Percentiles rank a stretch among this genome's conserved stretches.
These are phyloP conservation scores for Athrips mouffetella DNA, from an alignment of 2,888 invertebrate genomes.

Conservation along the genomic window DNA sequence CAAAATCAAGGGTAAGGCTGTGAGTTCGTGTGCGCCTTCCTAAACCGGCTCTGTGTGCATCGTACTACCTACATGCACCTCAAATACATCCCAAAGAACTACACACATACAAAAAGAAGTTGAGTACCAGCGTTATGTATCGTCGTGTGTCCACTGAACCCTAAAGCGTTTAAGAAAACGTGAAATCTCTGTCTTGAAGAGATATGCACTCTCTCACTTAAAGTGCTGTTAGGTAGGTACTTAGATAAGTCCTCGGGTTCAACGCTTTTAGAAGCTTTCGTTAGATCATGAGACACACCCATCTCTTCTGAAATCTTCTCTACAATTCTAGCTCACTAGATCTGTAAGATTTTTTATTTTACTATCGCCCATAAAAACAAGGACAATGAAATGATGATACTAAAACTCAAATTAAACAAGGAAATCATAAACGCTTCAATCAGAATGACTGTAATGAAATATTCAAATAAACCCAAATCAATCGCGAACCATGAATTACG, in stretches of 20 bases:
- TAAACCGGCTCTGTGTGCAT: conserved; percentile 46
- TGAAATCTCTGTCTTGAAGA: conserved; percentile 7
- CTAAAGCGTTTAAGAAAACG: conserved; percentile 12
- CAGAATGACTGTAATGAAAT: background rate
- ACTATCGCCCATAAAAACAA: too few species aligned
- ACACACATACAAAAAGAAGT: conserved; percentile 36
- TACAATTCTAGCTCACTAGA: background rate
- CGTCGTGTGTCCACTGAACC: conserved; percentile 41
- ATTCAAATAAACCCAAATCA: conserved; percentile 19
- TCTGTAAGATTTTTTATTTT: too few species aligned
- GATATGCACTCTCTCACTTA: background rate
- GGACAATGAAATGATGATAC: too few species aligned
- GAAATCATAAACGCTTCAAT: background rate
- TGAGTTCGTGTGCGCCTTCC: conserved; percentile 55
- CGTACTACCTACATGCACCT: conserved; percentile 24
- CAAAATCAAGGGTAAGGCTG: conserved; percentile 76
- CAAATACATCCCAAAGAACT: conserved; percentile 14
- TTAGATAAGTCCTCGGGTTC: conserved; percentile 1
- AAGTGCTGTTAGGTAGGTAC: background rate
- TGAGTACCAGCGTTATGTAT: conserved; percentile 24
- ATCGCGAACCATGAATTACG: conserved; percentile 36
- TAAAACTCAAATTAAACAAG: too few species aligned
- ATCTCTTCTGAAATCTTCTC: background rate
- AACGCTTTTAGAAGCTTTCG: background rate
- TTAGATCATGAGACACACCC: background rate